Evolutionary conservation across 1,140 invertebrate genomes (phyloP).

Genomic region (Daktulosphaira vitifoliae): DNA sequence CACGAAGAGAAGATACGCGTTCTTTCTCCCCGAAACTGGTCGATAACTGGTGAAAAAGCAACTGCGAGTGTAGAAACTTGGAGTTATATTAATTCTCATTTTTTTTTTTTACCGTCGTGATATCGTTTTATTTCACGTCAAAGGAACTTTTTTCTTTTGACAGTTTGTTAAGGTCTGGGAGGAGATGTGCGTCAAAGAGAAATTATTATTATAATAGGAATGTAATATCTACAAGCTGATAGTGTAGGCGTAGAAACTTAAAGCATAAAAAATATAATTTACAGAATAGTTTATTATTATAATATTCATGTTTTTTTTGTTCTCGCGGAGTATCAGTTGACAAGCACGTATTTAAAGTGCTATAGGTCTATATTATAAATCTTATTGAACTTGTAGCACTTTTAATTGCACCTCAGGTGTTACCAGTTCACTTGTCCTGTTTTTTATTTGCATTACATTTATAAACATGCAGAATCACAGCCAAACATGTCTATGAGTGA

Average conservation of each 20-base stretch:
- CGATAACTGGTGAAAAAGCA: not conserved
- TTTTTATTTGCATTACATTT: too few relatives aligned
- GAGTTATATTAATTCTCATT: slow-evolving; percentile 23
- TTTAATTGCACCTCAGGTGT: too few relatives aligned
- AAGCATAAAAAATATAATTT: too few relatives aligned
- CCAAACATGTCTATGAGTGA: too few relatives aligned
- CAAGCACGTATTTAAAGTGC: too few relatives aligned
- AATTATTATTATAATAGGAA: slow-evolving; percentile 34
- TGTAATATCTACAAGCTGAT: not conserved
- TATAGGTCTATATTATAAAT: too few relatives aligned
- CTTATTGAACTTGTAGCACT: too few relatives aligned
- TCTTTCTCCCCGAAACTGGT: slow-evolving; percentile 2
- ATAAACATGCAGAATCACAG: too few relatives aligned
- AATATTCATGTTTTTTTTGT: too few relatives aligned
- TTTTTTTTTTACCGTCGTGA: not conserved
- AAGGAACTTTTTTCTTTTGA: slow-evolving; percentile 32
- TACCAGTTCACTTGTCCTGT: too few relatives aligned
- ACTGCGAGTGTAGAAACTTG: not conserved
- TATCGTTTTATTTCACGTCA: slow-evolving; percentile 29
- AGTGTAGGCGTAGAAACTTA: not conserved
- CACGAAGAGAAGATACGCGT: not conserved
- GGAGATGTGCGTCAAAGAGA: slow-evolving; percentile 27
- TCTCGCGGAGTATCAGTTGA: too few relatives aligned
- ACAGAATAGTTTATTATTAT: too few relatives aligned
- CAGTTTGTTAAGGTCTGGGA: slow-evolving; percentile 21